These are phyloP conservation scores for Eulemur rubriventer DNA, from an alignment of 2,797 vertebrate species.

Conservation along the genomic window DNA sequence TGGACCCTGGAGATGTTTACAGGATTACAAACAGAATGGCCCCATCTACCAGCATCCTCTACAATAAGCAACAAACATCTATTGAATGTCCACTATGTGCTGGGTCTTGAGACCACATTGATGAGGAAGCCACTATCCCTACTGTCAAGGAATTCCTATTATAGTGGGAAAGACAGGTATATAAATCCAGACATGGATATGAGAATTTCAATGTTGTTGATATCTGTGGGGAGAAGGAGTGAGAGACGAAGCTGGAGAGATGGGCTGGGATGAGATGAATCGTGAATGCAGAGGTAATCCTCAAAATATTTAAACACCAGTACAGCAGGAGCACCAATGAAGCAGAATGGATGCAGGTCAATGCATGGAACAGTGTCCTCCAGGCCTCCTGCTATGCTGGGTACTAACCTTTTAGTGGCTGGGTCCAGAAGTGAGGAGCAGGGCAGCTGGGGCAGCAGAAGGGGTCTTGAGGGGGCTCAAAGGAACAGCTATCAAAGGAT, in stretches of 20 bases:
- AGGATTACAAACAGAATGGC: background rate
- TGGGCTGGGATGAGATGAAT: constrained; percentile 36
- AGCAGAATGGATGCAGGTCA: background rate
- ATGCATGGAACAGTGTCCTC: background rate
- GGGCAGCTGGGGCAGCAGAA: background rate
- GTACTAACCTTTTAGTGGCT: background rate
- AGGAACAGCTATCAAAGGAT: constrained; percentile 33
- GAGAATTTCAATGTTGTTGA: constrained; percentile 33
- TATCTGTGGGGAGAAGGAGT: background rate
- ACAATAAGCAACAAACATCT: background rate
- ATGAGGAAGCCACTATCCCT: background rate
- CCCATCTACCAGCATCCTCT: constrained; percentile 23
- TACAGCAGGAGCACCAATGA: background rate
- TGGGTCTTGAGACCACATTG: background rate
- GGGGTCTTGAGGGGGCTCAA: background rate
- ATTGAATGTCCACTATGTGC: background rate
- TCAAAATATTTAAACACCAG: constrained; percentile 40
- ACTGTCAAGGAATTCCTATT: background rate
- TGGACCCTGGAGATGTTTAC: background rate
- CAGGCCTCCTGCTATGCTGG: background rate
- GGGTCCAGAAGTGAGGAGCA: background rate
- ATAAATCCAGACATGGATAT: background rate
- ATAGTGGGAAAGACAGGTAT: background rate
- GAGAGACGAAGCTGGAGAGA: background rate
- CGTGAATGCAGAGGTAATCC: background rate